phyloP scores from a whole-genome alignment of 2,888 invertebrate genomes.

The Teleogryllus oceanicus region DNA sequence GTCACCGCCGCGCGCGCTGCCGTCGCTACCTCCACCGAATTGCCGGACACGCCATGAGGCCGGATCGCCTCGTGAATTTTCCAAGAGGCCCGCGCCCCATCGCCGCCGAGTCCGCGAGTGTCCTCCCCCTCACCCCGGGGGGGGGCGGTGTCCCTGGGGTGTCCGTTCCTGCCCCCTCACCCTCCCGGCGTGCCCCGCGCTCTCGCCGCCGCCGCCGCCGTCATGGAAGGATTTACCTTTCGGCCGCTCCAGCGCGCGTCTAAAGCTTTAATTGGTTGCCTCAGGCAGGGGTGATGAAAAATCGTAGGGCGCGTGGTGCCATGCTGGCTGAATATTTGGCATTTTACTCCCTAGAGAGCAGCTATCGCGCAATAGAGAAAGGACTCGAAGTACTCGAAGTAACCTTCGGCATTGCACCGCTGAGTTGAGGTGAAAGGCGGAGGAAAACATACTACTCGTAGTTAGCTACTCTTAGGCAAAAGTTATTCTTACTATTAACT shows the following conservation, averaged over 20 bases:
- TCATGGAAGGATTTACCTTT: conserved; percentile 18
- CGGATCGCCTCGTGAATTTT: neutral
- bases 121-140: neutral
- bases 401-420: too few relatives aligned
- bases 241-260: neutral
- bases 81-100: neutral
- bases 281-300: conserved; percentile 1
- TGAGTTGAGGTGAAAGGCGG: too few relatives aligned
- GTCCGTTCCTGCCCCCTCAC: neutral
- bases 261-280: conserved; percentile 18
- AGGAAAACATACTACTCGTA: too few relatives aligned
- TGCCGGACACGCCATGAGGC: neutral
- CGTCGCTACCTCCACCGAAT: too few relatives aligned
- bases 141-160: neutral
- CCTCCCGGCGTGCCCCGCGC: neutral
- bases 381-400: too few relatives aligned
- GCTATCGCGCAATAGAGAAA: too few relatives aligned
- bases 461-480: too few relatives aligned
- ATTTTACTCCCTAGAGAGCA: too few relatives aligned
- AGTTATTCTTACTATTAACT: too few relatives aligned
- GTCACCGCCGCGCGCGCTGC: too few relatives aligned
- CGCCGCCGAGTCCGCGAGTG: neutral
- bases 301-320: neutral
- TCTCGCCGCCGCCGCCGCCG: neutral
- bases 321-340: too few relatives aligned